Evolutionary conservation across 2,888 invertebrate species (phyloP), one percentile per base, ranked within the genome.

Genomic region (Epinotia ramella): DNA sequence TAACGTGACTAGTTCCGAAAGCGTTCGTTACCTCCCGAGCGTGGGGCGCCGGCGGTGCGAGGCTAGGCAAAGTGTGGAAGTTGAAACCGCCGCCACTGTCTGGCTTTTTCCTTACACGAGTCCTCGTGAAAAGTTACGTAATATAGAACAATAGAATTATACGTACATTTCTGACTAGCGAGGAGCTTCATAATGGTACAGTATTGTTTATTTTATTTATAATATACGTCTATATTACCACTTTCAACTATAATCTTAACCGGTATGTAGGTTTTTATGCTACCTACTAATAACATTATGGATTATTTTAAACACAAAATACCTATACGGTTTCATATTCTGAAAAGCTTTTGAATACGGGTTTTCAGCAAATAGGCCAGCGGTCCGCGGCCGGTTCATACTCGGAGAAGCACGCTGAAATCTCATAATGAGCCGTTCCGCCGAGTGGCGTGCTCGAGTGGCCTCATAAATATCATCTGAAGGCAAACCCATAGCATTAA

Each of bases 371-470:
- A 72, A 76, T 63, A 67, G 67, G 64, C 62, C 57, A 57, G 62
- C 46, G n/a, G 46, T 76, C 79, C 84, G 87, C 82, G 80, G 86
- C 82, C 81, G 83, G 83, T 79, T 86, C 85, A 84, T 87, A 87
- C 87, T 87, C 86, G 85, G 88, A 89, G 88, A 83, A 84, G 83
- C 84, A 56, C 75, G 84, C 81, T 87, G 87, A 88, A 89, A 88
- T 85, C 85, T 88, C 85, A 87, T 88, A 89, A 91, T 87, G 88
- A 90, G 85, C 83, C 84, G 80, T 83, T 85, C 80, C 79, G 81
- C 85, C 84, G 81, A 83, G 82, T 78, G 84, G 84, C 81, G 81
- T 80, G 68, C 82, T 84, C 81, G 82, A 87, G 87, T 87, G 84
- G 84, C 81, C 83, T 81, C 83, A 88, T 87, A 86, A 89, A 88